Evolutionary conservation across 2,888 invertebrate species (phyloP).

Genomic region (Galerucella pusilla): DNA sequence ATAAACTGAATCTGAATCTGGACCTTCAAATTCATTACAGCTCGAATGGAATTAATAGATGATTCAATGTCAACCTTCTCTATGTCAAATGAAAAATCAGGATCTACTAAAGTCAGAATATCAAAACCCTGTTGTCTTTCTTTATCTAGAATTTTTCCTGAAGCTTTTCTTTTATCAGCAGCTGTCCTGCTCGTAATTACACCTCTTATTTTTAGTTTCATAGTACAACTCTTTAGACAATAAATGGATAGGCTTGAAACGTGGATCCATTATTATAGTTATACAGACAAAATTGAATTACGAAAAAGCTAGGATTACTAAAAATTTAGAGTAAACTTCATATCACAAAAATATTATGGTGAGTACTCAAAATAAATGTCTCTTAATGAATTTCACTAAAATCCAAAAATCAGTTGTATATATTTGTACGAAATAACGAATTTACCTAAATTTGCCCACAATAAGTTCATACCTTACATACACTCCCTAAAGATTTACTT

Average conservation of each 20-base stretch:
- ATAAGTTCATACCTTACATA: too few species aligned
- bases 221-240: constrained; percentile 1
- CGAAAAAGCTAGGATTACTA: too few species aligned
- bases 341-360: too few species aligned
- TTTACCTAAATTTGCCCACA: too few species aligned
- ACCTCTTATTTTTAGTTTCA: constrained; percentile 9
- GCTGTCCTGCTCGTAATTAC: too few species aligned
- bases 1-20: constrained; percentile 2
- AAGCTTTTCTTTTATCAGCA: constrained; percentile 7
- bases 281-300: neutral
- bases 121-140: constrained; percentile 5
- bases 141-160: neutral
- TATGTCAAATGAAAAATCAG: constrained; percentile 1
- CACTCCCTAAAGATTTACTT: too few species aligned
- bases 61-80: neutral
- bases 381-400: too few species aligned
- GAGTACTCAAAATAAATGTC: too few species aligned
- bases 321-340: too few species aligned
- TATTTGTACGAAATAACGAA: too few species aligned
- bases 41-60: neutral
- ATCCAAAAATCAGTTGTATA: too few species aligned
- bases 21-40: constrained; percentile 12
- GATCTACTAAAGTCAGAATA: constrained; percentile 4
- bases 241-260: constrained; percentile 2
- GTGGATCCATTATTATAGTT: neutral